Conservation (phyloP, 2,888 invertebrate species). For the Sepioteuthis lessoniana region DNA sequence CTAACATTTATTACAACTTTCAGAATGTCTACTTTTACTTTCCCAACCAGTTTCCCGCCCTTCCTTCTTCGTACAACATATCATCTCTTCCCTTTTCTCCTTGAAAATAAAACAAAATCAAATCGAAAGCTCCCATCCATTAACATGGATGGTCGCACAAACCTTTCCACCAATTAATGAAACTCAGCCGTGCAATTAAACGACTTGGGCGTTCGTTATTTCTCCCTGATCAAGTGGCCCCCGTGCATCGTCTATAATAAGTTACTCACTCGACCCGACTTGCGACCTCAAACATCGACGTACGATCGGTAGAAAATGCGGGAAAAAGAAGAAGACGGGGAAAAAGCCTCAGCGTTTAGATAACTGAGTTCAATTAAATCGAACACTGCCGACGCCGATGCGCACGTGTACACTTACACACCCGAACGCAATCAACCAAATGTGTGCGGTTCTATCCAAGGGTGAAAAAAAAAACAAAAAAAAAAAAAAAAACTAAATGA, state of each 20-base stretch:
- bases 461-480: not conserved
- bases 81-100: not conserved
- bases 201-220: not conserved
- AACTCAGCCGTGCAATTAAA: slow-evolving; percentile 2
- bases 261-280: not conserved
- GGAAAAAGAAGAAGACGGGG: not conserved
- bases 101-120: not conserved
- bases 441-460: not conserved
- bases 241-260: not conserved
- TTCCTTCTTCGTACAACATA: not conserved
- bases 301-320: not conserved
- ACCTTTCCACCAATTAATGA: not conserved
- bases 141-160: not conserved
- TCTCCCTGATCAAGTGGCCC: not conserved
- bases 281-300: not conserved
- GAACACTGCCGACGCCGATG: not conserved
- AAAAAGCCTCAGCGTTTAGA: too few species aligned
- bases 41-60: not conserved
- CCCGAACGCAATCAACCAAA: not conserved
- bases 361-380: not conserved
- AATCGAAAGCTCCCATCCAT: not conserved
- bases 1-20: not conserved
- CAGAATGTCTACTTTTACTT: not conserved
- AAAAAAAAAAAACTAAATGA: too few species aligned
- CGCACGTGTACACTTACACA: not conserved